phyloP scores from a whole-genome alignment of 1,140 invertebrate genomes.

The Cydia fagiglandana region DNA sequence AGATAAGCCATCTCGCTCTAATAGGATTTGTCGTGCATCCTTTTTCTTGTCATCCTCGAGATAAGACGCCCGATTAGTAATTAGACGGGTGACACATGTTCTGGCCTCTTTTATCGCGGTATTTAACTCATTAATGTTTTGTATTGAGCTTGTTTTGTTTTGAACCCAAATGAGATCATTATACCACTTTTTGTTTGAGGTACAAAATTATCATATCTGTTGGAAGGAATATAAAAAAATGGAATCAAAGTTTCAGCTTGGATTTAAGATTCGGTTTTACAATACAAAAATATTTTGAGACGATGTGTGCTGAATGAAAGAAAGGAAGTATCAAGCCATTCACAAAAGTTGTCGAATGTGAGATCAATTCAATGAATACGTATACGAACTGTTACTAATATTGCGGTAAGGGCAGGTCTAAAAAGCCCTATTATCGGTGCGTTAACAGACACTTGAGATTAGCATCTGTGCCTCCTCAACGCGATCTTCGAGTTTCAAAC shows the following conservation, averaged over 20 bases:
- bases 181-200: conserved; percentile 7
- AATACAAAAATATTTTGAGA: conserved; percentile 35
- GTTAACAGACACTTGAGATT: conserved; percentile 79
- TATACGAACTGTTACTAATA: conserved; percentile 48
- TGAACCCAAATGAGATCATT: conserved; percentile 40
- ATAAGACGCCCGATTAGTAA: conserved; percentile 74
- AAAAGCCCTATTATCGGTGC: conserved; percentile 71
- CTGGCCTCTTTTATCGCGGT: conserved; percentile 66
- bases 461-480: conserved; percentile 73
- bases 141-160: conserved; percentile 47
- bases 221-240: conserved; percentile 14
- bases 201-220: background rate
- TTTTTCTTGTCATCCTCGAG: conserved; percentile 65
- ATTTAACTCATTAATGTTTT: conserved; percentile 61
- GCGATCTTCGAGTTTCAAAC: conserved; percentile 64
- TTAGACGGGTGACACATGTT: conserved; percentile 76
- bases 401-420: conserved; percentile 64
- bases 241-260: background rate
- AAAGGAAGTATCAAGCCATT: conserved; percentile 66
- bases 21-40: conserved; percentile 69
- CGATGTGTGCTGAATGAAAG: conserved; percentile 30
- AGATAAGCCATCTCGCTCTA: conserved; percentile 59
- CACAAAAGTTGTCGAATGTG: conserved; percentile 53
- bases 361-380: conserved; percentile 62
- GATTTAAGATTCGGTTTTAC: conserved; percentile 17